Percentiles rank a stretch among this genome's conserved stretches.
phyloP scores from a whole-genome alignment of 2,888 invertebrate genomes.

The Drosophila kuntzei region DNA sequence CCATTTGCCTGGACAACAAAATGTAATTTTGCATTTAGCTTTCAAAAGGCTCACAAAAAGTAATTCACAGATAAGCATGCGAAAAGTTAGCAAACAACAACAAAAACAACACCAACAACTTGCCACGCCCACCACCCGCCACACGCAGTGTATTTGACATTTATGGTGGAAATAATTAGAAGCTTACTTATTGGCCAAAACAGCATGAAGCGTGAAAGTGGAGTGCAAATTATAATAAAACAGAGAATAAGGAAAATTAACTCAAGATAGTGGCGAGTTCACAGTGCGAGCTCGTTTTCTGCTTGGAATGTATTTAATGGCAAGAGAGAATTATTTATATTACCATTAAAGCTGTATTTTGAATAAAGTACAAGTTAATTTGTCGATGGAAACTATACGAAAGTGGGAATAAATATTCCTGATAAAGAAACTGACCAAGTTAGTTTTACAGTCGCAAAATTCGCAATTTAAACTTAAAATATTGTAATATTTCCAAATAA shows the following conservation, averaged over 20 bases:
- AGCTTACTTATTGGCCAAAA: conserved; percentile 46
- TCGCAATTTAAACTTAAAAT: too few relatives aligned
- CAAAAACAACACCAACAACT: conserved; percentile 28
- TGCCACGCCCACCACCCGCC: conserved; percentile 42
- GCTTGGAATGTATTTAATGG: neutral
- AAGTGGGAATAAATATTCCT: too few relatives aligned
- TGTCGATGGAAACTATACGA: too few relatives aligned
- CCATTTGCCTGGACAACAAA: conserved; percentile 37
- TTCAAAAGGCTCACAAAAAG: conserved; percentile 53
- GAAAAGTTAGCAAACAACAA: conserved; percentile 27
- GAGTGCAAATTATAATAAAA: conserved; percentile 36
- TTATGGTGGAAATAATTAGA: conserved; percentile 76
- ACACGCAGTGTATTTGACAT: conserved; percentile 67
- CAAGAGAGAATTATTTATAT: conserved; percentile 3
- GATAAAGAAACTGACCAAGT: too few relatives aligned
- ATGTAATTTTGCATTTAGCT: conserved; percentile 69
- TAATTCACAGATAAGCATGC: conserved; percentile 65
- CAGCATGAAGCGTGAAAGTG: conserved; percentile 57
- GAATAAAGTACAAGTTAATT: neutral
- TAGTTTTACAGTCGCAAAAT: too few relatives aligned
- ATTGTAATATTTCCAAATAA: too few relatives aligned
- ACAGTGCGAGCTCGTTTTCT: neutral
- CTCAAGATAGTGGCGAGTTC: conserved; percentile 6
- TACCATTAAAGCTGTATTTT: neutral
- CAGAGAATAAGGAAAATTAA: conserved; percentile 15